Conservation (phyloP, 2,113 vertebrate species). For the Tupaia chinensis region DNA sequence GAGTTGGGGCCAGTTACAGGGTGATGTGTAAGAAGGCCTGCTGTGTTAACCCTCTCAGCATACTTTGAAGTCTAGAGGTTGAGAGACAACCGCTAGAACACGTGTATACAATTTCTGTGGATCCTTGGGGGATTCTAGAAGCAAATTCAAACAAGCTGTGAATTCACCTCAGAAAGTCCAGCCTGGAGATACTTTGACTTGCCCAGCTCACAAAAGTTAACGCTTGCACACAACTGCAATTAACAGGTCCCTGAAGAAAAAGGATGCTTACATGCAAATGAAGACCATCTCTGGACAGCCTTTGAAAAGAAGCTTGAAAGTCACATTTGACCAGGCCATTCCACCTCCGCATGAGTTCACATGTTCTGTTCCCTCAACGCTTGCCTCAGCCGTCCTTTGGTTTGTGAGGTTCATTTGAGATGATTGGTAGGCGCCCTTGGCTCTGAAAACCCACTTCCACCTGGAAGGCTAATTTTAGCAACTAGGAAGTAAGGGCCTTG, state of each 20-base stretch:
- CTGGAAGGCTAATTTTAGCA: not conserved
- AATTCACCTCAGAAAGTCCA: no score
- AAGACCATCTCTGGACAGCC: not conserved
- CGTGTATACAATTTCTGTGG: not conserved
- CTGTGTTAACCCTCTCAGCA: no score
- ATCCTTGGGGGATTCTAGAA: not conserved
- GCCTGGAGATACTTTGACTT: no score
- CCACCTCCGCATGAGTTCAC: fast-evolving
- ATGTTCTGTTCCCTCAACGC: not conserved
- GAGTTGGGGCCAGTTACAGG: no score
- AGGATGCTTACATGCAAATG: not conserved
- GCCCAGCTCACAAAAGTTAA: no score
- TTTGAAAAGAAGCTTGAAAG: not conserved
- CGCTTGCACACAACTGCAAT: not conserved
- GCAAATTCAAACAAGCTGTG: not conserved
- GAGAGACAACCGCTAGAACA: no score
- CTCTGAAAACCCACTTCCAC: not conserved
- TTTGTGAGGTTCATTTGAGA: not conserved
- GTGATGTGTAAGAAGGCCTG: no score
- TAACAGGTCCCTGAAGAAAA: not conserved
- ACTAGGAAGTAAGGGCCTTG: not conserved
- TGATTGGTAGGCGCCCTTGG: not conserved
- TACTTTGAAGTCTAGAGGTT: no score
- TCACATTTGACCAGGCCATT: not conserved
- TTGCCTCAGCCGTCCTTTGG: not conserved